Evolutionary conservation across 2,113 vertebrate species (phyloP), one percentile per base, ranked within the genome.

Genomic region (Psittacus erithacus): DNA sequence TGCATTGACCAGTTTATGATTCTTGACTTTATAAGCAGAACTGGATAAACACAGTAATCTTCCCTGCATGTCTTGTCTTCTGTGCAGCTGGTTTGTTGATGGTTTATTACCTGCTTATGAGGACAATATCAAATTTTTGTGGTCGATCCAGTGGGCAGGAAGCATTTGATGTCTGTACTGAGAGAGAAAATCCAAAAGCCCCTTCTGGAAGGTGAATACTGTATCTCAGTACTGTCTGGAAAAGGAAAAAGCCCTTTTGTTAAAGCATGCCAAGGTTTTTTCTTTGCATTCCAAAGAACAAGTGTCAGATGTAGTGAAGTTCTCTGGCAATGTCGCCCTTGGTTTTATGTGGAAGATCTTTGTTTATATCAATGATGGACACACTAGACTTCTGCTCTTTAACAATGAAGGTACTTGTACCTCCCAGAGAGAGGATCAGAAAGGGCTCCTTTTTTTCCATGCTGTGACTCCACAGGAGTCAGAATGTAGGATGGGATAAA

Each of bases 171-270:
- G 88, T 95, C 47, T 91, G 50, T 57, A 96, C 78, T 39, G 95
- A 96, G 29, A 98, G 92, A 0, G 27, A 91, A 85, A 97, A 97
- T 68, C 96, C 97, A 92, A 92, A 96, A 17, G 86, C 71, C 22
- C 92, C 95, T 18, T 96, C 84, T 53, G 93, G 88, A 70, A 97
- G 95, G 39, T 85, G 88, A 50, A 97, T 95, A 31, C 96, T 98
- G 57, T 98, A 98, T 87, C 64, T 97, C 83, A 97, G 47, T 64
- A 57, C 43, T 67, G 90, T 64, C 98, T 98, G 87, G 18, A 96
- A 97, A 71, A 92, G 35, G 18, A 63, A 84, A 74, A 81, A 90
- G 2, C 0, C 0, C 8, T 43, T 89, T 79, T 82, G 31, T 84
- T 86, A 15, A 63, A 46, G 28, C 13, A 41, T 33, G 38, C 6